These are phyloP conservation scores for Sphenopsis melanotis DNA, from an alignment of 2,797 vertebrate species.

Conservation along the genomic window DNA sequence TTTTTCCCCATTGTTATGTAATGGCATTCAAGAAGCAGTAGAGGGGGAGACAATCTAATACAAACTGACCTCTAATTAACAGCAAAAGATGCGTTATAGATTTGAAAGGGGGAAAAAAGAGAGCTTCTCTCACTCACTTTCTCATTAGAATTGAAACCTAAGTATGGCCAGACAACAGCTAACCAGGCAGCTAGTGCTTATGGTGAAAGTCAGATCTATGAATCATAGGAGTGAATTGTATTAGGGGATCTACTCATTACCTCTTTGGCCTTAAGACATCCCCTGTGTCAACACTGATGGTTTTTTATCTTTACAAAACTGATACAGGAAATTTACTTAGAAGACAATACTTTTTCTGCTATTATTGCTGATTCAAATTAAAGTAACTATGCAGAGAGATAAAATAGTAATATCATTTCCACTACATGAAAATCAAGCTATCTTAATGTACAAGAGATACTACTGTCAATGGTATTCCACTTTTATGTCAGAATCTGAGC, in stretches of 20 bases:
- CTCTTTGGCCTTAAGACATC: not conserved
- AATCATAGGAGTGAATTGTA: not conserved
- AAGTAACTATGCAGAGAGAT: not conserved
- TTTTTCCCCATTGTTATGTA: fast-evolving
- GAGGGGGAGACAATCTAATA: not conserved
- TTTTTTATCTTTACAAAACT: not conserved
- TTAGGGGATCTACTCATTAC: not conserved
- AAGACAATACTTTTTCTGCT: not conserved
- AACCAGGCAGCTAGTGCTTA: not conserved
- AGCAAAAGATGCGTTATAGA: not conserved
- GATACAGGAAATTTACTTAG: not conserved
- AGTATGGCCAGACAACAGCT: not conserved
- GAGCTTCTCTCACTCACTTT: not conserved
- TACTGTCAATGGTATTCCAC: not conserved
- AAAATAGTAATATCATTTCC: not conserved
- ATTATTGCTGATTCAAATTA: not conserved
- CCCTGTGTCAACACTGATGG: not conserved
- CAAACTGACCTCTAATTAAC: not conserved
- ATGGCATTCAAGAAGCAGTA: not conserved
- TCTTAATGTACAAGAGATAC: not conserved
- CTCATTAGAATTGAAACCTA: not conserved
- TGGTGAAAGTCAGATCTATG: not conserved
- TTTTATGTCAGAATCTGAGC: not conserved
- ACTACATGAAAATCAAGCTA: not conserved
- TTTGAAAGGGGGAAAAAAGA: not conserved